Percentiles rank a stretch among this genome's conserved stretches.
Evolutionary conservation across 2,888 invertebrate genomes (phyloP).

Genomic region (Notodonta dromedarius): DNA sequence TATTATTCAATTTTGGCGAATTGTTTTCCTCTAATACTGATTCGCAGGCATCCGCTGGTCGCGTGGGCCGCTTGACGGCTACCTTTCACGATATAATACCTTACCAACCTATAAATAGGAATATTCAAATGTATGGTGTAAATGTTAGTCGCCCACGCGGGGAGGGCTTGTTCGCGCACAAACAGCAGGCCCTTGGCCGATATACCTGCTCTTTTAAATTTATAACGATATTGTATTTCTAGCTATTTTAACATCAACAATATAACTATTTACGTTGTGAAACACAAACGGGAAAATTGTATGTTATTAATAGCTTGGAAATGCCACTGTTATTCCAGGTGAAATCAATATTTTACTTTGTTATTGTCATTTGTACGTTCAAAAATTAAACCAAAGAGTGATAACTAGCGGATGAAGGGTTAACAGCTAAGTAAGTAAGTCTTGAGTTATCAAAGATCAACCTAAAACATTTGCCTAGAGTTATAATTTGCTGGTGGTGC

Average conservation of each 20-base stretch:
- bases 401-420: neutral
- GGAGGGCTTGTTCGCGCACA: slow-evolving; percentile 26
- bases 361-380: neutral
- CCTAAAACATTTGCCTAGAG: neutral
- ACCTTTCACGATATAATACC: slow-evolving; percentile 61
- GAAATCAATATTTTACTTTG: neutral
- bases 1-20: slow-evolving; percentile 12
- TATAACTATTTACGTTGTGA: slow-evolving; percentile 6
- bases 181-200: slow-evolving; percentile 18
- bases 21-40: slow-evolving; percentile 21
- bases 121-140: slow-evolving; percentile 65
- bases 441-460: neutral
- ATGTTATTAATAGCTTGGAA: slow-evolving; percentile 17
- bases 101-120: slow-evolving; percentile 69
- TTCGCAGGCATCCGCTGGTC: slow-evolving; percentile 26
- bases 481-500: no score
- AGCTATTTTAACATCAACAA: slow-evolving; percentile 10
- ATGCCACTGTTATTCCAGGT: slow-evolving; percentile 14
- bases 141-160: slow-evolving; percentile 67
- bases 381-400: neutral
- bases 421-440: neutral
- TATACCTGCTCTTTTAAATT: slow-evolving; percentile 15
- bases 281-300: slow-evolving; percentile 11
- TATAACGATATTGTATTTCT: slow-evolving; percentile 21
- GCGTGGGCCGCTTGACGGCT: slow-evolving; percentile 47